Conservation (phyloP, 2,888 invertebrate species). For the Agapostemon virescens region DNA sequence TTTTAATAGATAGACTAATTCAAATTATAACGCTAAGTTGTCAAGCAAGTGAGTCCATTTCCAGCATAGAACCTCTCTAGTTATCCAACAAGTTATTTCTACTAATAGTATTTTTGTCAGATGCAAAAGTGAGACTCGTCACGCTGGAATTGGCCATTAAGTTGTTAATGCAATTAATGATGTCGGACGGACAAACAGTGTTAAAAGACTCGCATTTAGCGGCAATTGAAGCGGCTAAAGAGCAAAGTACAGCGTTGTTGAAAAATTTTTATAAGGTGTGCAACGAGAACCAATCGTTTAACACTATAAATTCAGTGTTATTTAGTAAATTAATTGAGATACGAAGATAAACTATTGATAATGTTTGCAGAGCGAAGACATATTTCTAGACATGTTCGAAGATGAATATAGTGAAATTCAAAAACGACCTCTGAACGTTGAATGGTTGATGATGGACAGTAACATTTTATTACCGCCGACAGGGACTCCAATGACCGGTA, state of each 20-base stretch:
- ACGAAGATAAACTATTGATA: conserved; percentile 6
- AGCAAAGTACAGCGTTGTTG: conserved; percentile 91
- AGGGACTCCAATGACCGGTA: conserved; percentile 96
- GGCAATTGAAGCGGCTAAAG: conserved; percentile 86
- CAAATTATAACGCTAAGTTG: conserved; percentile 91
- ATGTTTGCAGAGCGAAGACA: conserved; percentile 90
- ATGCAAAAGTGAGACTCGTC: conserved; percentile 93
- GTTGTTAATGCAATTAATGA: conserved; percentile 87
- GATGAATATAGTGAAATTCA: conserved; percentile 97
- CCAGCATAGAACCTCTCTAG: not conserved
- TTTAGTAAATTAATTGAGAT: not conserved
- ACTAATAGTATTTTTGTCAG: conserved; percentile 79
- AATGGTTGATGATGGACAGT: conserved; percentile 98
- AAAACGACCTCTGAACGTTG: conserved; percentile 92
- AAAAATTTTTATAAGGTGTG: conserved; percentile 93
- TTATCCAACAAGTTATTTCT: conserved; percentile 7
- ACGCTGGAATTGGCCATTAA: conserved; percentile 94
- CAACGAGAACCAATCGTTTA: not conserved
- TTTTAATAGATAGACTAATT: conserved; percentile 91
- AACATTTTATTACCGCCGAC: conserved; percentile 96
- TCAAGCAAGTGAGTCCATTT: conserved; percentile 87
- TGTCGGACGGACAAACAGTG: conserved; percentile 83
- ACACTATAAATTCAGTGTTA: no score
- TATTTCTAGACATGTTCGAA: conserved; percentile 99
- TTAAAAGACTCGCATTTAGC: conserved; percentile 87